These are phyloP conservation scores for Drosophila sucinea DNA, from an alignment of 1,140 invertebrate species.

Conservation along the genomic window DNA sequence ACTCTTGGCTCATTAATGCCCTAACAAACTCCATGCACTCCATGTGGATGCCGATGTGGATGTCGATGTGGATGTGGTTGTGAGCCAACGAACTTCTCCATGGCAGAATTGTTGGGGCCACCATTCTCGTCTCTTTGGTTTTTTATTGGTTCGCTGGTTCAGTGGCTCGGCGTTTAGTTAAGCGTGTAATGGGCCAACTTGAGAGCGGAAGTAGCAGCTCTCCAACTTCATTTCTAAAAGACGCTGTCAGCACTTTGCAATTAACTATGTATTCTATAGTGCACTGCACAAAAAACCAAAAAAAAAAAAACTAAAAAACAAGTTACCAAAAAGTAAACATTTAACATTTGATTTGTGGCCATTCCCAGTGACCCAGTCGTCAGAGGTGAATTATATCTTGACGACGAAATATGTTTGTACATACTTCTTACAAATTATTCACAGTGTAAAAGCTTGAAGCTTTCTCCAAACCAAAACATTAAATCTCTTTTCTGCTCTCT, in stretches of 20 bases:
- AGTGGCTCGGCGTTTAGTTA: conserved; percentile 56
- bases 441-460: not conserved
- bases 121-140: not conserved
- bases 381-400: not conserved
- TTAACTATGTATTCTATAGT: conserved; percentile 31
- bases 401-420: too few species aligned
- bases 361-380: not conserved
- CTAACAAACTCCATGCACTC: conserved; percentile 31
- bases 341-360: not conserved
- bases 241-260: conserved; percentile 39
- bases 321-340: not conserved
- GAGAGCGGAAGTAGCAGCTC: conserved; percentile 55
- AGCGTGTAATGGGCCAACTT: conserved; percentile 68
- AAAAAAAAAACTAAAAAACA: conserved; percentile 2
- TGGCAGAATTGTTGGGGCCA: not conserved
- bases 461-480: not conserved
- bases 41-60: conserved; percentile 2
- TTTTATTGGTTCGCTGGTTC: conserved; percentile 66
- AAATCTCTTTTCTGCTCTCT: not conserved
- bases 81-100: conserved; percentile 41
- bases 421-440: not conserved
- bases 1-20: conserved; percentile 61
- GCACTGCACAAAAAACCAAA: not conserved
- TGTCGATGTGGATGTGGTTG: conserved; percentile 33
- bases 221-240: conserved; percentile 13